A percentile compares a stretch with the other conserved stretches of the same genome.
phyloP scores from a whole-genome alignment of 2,797 vertebrate species.

The Xiphorhynchus erythropygius region DNA sequence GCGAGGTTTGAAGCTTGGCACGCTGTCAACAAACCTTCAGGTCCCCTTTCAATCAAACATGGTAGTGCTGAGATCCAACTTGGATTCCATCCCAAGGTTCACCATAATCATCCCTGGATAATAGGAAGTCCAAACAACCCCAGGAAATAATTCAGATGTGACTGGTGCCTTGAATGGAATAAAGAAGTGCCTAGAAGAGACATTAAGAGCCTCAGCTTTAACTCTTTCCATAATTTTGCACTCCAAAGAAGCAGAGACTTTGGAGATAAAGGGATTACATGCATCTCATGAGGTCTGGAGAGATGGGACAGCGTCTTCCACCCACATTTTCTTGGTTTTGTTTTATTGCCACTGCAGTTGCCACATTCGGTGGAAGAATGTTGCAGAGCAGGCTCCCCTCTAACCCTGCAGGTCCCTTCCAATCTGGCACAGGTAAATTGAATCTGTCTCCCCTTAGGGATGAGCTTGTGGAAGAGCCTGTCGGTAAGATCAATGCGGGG shows the following conservation, averaged over 20 bases:
- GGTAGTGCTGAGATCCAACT: neutral
- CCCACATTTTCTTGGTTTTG: neutral
- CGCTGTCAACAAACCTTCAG: neutral
- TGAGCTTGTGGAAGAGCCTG: neutral
- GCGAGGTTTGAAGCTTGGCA: slow-evolving; percentile 9
- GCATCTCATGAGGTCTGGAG: neutral
- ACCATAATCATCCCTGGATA: slow-evolving; percentile 1
- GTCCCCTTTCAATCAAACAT: neutral
- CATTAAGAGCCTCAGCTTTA: neutral
- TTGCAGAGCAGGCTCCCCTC: neutral
- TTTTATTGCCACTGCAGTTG: neutral
- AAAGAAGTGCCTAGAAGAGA: slow-evolving; percentile 16
- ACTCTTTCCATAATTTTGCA: slow-evolving; percentile 4
- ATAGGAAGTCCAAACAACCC: slow-evolving; percentile 49
- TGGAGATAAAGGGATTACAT: slow-evolving; percentile 43
- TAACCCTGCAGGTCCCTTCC: neutral
- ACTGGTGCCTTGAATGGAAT: neutral
- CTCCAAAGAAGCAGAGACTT: neutral
- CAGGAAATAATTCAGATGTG: slow-evolving; percentile 49
- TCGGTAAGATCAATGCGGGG: neutral
- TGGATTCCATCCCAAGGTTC: slow-evolving; percentile 42
- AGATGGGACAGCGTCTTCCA: neutral
- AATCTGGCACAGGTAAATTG: neutral
- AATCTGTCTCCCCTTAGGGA: neutral
- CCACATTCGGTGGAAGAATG: neutral